These are phyloP conservation scores for Steinernema khuongi DNA, from an alignment of 1,140 invertebrate species.

Conservation along the genomic window DNA sequence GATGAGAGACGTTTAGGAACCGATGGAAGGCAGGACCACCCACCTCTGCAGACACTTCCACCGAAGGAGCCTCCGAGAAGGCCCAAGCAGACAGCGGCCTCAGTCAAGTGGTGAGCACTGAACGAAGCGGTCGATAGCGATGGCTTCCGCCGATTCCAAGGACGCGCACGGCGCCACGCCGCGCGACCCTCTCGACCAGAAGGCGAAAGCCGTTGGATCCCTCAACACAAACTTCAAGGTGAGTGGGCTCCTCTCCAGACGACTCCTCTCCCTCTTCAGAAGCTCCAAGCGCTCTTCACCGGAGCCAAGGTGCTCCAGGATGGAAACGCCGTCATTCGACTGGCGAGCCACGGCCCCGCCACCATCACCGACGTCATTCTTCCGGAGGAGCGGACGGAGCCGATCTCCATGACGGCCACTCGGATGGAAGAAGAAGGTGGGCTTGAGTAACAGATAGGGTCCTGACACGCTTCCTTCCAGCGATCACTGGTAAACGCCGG, in stretches of 20 bases:
- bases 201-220: neutral
- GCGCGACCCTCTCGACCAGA: constrained; percentile 30
- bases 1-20: constrained; percentile 20
- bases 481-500: neutral
- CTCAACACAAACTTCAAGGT: neutral
- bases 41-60: too few species aligned
- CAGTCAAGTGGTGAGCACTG: too few species aligned
- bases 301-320: neutral
- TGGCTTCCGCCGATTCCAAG: constrained; percentile 46
- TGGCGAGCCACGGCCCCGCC: neutral
- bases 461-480: neutral
- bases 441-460: neutral
- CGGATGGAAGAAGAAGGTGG: neutral
- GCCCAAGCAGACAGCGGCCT: constrained; percentile 14
- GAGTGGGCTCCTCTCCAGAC: neutral
- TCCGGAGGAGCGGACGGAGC: neutral
- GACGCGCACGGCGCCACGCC: neutral
- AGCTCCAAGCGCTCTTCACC: neutral
- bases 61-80: neutral
- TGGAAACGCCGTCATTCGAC: neutral
- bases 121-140: constrained; percentile 46
- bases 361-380: neutral
- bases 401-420: neutral
- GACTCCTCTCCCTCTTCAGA: neutral
- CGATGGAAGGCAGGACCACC: too few species aligned